Conservation (phyloP, 2,797 vertebrate species). For the Avahi laniger region DNA sequence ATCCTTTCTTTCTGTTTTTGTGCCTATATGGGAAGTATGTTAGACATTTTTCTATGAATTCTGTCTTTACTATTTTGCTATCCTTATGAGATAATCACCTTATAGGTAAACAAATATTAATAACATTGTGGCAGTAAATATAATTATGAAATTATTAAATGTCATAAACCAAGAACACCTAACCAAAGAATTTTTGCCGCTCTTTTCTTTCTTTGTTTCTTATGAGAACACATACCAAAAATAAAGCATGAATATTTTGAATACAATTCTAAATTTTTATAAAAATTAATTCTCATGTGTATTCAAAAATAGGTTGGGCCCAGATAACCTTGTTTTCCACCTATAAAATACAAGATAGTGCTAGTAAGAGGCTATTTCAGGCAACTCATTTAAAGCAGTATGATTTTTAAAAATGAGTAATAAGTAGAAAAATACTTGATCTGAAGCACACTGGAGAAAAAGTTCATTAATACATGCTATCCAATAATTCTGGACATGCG, state of each 20-base stretch:
- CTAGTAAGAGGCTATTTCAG: background rate
- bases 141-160: background rate
- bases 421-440: background rate
- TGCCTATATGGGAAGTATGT: background rate
- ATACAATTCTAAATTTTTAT: conserved; percentile 1
- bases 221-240: background rate
- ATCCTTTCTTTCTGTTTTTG: background rate
- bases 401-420: background rate
- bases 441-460: background rate
- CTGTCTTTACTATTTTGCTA: background rate
- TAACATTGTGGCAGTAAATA: background rate
- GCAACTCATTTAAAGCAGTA: conserved; percentile 5
- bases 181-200: background rate
- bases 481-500: background rate
- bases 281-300: conserved; percentile 4
- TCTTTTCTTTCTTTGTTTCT: background rate
- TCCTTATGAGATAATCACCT: background rate
- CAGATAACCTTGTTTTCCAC: conserved; percentile 9
- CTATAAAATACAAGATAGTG: background rate
- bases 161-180: background rate
- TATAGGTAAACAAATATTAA: background rate
- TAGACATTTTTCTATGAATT: background rate
- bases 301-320: background rate
- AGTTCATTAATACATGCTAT: background rate
- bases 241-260: conserved; percentile 31